Base-by-base conservation (phyloP, 2,113 vertebrate species). In the Pterocles orientalis region DNA sequence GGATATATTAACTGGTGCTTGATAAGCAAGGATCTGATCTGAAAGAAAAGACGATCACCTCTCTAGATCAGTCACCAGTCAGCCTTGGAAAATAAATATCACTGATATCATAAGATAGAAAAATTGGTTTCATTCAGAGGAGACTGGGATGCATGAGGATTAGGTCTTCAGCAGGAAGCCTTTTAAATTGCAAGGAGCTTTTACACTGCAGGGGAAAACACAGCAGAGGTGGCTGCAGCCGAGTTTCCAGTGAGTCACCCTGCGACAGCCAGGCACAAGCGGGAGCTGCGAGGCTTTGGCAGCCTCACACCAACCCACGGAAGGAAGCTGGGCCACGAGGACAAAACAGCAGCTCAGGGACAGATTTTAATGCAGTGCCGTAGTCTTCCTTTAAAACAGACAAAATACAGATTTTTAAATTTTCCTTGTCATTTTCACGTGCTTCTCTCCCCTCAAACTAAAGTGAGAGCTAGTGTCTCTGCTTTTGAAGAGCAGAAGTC, bases 111-210 rank as follows among this genome's bases (percentile, higher is more conserved):
- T 68, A 86, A 72, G 13, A 86, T 1, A 73, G 18, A 11, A 91
- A 80, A 90, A 19, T 1, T 0, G 0, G 43, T 34, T 77, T 54
- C 2, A 5, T 62, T 86, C n/a, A 78, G 34, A 34, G 39, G 12
- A 76, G 29, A 8, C 4, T 25, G 56, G 87, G 53, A 45, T 50
- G 12, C 20, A 62, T 39, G 51, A 54, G 60, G 43, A 31, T 64
- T 71, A n/a, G 43, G 7, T 81, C 72, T 94, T 81, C 61, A 86
- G 17, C 14, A 60, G 60, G 47, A 92, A 92, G 28, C 51, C 61
- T 96, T 88, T 93, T 93, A 62, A 88, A 94, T 82, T 92, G 72
- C 83, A 75, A 88, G 60, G 56, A 78, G 23, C 20, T 90, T 43
- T 90, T 50, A 62, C 24, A 25, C 14, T 83, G 9, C 61, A 47